Base-by-base conservation (phyloP, 2,888 invertebrate genomes). In the Synanthedon andrenaeformis region DNA sequence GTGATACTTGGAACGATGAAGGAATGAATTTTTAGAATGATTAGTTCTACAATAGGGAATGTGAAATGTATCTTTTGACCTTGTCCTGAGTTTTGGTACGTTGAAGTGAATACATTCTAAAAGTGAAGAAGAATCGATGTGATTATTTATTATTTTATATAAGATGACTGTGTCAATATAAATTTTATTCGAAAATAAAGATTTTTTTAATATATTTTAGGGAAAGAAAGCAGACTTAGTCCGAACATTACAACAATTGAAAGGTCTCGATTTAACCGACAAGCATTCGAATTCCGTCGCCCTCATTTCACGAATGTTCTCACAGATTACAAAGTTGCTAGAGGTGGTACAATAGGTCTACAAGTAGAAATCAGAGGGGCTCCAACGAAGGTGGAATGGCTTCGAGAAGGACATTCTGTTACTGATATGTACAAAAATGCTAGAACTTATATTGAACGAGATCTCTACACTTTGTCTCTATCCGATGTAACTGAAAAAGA, bases 341-440 rank as follows among this genome's bases (percentile, higher is more conserved):
- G 89, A 55, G 95, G 95, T 0, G 95, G 95, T 42, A 93, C 94
- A 0, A 92, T 94, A 57, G 95, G 94, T 3, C 89, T 96, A 17
- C 94, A 95, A 73, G 94, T 95, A 1, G 93, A 94, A 75, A 91
- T 94, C 42, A 91, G 91, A 72, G 93, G 93, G 66, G 84, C 84
- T 17, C 91, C 92, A 12, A 92, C 93, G 8, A 92, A 92, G 62
- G 92, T 95, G 0, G 91, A 92, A 60, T 95, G 96, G 96, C 87
- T 92, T 52, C 89, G 91, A 59, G 91, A 91, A 67, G 91, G 91
- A 5, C 81, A 89, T 51, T 88, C 89, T 0, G 89, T 90, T 4
- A 87, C 82, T 0, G 88, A 89, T 51, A 75, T 86, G 0, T 90
- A 91, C 52, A 82, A 90, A 42, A 91, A 92, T 68, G 91, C 93